phyloP scores from a whole-genome alignment of 2,113 vertebrate species.

The Dicerorhinus sumatrensis region DNA sequence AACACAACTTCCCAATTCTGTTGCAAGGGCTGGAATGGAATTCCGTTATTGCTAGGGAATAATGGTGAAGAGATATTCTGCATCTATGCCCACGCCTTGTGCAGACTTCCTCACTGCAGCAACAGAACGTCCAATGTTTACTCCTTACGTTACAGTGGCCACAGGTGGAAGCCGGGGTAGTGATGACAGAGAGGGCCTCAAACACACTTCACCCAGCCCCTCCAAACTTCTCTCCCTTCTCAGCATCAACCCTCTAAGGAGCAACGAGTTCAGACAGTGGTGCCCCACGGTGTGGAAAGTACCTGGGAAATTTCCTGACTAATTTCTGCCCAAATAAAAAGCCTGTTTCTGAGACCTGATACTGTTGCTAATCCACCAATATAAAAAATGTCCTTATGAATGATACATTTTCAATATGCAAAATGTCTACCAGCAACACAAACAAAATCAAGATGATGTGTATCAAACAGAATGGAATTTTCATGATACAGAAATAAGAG shows the following conservation, averaged over 20 bases:
- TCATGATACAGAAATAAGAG: background rate
- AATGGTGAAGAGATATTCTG: accelerated
- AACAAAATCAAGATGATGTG: background rate
- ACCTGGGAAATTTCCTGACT: background rate
- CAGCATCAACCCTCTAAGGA: background rate
- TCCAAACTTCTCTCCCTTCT: background rate
- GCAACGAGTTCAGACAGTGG: no score
- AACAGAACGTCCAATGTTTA: accelerated
- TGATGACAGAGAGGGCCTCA: background rate
- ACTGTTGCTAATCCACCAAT: accelerated
- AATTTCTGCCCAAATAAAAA: background rate
- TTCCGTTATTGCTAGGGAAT: no score
- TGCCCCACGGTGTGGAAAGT: background rate
- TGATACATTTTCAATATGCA: background rate
- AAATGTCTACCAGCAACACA: background rate
- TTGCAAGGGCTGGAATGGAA: background rate
- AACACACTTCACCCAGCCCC: background rate
- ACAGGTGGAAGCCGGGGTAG: accelerated
- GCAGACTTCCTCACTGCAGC: accelerated
- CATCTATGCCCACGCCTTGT: accelerated
- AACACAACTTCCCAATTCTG: background rate
- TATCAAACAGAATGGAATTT: background rate
- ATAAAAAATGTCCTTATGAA: background rate
- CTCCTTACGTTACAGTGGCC: accelerated
- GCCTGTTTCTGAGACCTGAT: background rate